phyloP scores from a whole-genome alignment of 2,888 invertebrate species.

The Diarsia mendica region DNA sequence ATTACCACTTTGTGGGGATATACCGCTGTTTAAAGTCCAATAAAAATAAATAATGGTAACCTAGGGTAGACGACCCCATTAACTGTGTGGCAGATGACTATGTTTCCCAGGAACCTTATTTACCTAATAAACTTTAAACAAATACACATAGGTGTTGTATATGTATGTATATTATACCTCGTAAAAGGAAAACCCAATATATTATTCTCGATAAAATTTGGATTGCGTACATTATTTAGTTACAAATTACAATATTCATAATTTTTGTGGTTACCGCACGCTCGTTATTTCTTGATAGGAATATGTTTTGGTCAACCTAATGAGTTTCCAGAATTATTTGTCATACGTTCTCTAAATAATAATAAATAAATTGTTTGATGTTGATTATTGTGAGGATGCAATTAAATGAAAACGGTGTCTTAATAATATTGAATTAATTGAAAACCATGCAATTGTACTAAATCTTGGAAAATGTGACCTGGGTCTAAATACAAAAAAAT shows the following conservation, averaged over 20 bases:
- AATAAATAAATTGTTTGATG: conserved; percentile 26
- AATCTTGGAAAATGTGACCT: neutral
- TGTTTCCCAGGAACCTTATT: conserved; percentile 11
- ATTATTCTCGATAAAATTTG: neutral
- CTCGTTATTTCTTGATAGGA: conserved; percentile 18
- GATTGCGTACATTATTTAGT: conserved; percentile 17
- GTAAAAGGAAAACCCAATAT: conserved; percentile 33
- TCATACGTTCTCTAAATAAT: conserved; percentile 16
- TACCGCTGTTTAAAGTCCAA: conserved; percentile 1
- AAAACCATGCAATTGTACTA: neutral
- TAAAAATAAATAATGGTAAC: no score
- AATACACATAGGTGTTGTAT: no score
- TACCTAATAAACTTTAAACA: neutral
- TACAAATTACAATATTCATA: conserved; percentile 3
- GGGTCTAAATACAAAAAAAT: no score
- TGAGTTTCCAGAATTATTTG: conserved; percentile 39
- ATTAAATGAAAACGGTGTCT: neutral
- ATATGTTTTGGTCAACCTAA: conserved; percentile 42
- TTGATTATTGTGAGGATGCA: neutral
- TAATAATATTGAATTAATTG: neutral
- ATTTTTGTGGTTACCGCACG: conserved; percentile 20
- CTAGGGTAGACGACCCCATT: conserved; percentile 14
- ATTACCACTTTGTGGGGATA: conserved; percentile 16
- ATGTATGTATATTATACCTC: neutral
- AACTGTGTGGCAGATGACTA: neutral